Percentiles rank a stretch among this genome's conserved stretches.
phyloP scores from a whole-genome alignment of 2,113 vertebrate genomes.

The Barbus barbus region DNA sequence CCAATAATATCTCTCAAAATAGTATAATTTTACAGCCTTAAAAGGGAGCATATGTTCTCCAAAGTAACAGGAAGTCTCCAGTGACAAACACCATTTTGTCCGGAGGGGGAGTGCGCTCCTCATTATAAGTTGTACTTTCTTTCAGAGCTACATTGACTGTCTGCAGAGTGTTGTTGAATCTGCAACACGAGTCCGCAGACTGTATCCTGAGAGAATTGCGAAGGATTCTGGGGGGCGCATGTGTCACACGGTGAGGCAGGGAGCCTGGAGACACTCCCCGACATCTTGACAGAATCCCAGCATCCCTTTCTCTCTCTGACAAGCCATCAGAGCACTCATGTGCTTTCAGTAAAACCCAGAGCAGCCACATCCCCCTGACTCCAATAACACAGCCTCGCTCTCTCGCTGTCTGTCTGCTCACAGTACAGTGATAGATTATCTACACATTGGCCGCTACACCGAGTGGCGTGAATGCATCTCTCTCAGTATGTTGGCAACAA shows the following conservation, averaged over 20 bases:
- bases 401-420: slow-evolving; percentile 19
- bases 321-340: slow-evolving; percentile 45
- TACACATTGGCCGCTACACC: neutral
- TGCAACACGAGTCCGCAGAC: neutral
- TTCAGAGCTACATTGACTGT: slow-evolving; percentile 9
- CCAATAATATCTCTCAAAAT: neutral
- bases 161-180: slow-evolving; percentile 4
- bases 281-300: slow-evolving; percentile 43
- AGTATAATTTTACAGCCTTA: neutral
- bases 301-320: slow-evolving; percentile 44
- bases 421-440: slow-evolving; percentile 38
- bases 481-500: slow-evolving; percentile 17
- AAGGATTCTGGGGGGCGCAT: neutral
- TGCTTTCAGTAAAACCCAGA: slow-evolving; percentile 35
- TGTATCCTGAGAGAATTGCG: slow-evolving; percentile 24
- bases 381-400: slow-evolving; percentile 21
- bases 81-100: slow-evolving; percentile 8
- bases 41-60: neutral
- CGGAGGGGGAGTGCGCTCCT: neutral
- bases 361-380: slow-evolving; percentile 26
- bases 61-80: slow-evolving; percentile 13
- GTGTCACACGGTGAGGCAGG: slow-evolving; percentile 24
- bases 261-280: slow-evolving; percentile 15
- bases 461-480: slow-evolving; percentile 44
- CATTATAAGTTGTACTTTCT: slow-evolving; percentile 24